Evolutionary conservation across 1,140 invertebrate genomes (phyloP).

Genomic region (Platorchestia sp.): DNA sequence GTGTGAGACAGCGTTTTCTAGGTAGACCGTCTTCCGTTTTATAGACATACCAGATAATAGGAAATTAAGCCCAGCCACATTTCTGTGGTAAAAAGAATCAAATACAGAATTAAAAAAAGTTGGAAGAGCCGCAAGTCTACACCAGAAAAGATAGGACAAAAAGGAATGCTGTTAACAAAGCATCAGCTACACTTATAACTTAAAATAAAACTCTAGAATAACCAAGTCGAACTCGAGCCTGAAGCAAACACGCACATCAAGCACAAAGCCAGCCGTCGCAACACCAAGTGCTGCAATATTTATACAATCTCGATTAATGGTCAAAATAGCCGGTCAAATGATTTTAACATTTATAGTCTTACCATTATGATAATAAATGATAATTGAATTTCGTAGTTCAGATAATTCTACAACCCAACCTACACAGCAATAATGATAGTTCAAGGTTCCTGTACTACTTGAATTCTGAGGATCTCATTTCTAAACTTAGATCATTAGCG

Average conservation of each 20-base stretch:
- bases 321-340: not conserved
- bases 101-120: not conserved
- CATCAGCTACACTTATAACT: not conserved
- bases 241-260: not conserved
- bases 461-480: not conserved
- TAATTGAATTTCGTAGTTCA: not conserved
- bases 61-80: not conserved
- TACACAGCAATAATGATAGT: not conserved
- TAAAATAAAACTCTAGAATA: not conserved
- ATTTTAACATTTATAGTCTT: not conserved
- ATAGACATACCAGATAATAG: not conserved
- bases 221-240: not conserved
- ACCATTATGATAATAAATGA: not conserved
- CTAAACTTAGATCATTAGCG: not conserved
- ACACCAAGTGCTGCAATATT: not conserved
- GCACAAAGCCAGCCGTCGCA: not conserved
- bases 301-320: not conserved
- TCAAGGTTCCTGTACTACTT: not conserved
- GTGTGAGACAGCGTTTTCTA: not conserved
- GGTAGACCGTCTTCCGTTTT: not conserved
- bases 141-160: not conserved
- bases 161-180: slow-evolving; percentile 1
- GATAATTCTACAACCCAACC: not conserved
- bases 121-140: not conserved
- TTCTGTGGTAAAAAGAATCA: not conserved